phyloP scores from a whole-genome alignment of 2,113 vertebrate genomes.

The Guaruba guarouba region DNA sequence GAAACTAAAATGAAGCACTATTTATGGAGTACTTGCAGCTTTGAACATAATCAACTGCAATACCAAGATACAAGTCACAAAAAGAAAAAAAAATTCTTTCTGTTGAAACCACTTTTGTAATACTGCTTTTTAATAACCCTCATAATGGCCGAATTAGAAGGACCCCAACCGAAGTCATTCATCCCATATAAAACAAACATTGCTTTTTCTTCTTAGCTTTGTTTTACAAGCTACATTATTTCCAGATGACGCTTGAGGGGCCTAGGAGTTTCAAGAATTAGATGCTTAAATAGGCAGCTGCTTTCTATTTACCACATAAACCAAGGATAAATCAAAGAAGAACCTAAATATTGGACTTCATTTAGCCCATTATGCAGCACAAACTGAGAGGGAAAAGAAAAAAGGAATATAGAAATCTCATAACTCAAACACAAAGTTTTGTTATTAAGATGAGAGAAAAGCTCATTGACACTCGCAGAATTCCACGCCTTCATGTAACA shows the following conservation, averaged over 20 bases:
- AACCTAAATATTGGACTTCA: conserved; percentile 64
- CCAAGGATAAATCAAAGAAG: conserved; percentile 77
- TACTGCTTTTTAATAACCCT: conserved; percentile 83
- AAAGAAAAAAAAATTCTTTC: conserved; percentile 67
- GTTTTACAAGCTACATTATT: conserved; percentile 87
- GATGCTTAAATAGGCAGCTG: conserved; percentile 79
- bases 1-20: conserved; percentile 60
- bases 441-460: neutral
- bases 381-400: conserved; percentile 29
- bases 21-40: conserved; percentile 69
- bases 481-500: neutral
- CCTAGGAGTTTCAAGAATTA: conserved; percentile 72
- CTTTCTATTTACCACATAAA: conserved; percentile 82
- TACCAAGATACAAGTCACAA: conserved; percentile 69
- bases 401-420: neutral
- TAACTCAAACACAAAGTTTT: neutral
- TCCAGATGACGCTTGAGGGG: conserved; percentile 88
- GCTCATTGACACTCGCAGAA: neutral
- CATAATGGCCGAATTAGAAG: conserved; percentile 86
- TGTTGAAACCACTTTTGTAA: conserved; percentile 76
- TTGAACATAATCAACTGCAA: conserved; percentile 71
- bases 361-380: conserved; percentile 48
- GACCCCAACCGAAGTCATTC: conserved; percentile 81
- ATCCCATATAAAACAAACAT: conserved; percentile 92
- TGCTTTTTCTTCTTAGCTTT: conserved; percentile 85